Base-by-base conservation (phyloP, 2,113 vertebrate species). In the Peromyscus californicus region DNA sequence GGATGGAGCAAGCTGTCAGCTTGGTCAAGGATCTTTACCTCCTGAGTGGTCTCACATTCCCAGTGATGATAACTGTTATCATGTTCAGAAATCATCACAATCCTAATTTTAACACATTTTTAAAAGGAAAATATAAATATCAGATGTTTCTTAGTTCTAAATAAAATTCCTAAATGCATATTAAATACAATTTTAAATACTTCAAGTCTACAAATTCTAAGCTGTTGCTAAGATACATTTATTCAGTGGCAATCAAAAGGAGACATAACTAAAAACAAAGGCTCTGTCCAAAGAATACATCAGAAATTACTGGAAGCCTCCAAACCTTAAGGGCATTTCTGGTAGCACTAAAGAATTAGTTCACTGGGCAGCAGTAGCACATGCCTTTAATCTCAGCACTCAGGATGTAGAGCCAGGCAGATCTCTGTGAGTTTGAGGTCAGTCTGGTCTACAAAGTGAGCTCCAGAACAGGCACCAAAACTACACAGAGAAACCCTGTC, bases 131-230 rank as follows among this genome's bases (percentile, higher is more conserved):
- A 31, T 54, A 54, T 51, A 51, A 51, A 51, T 10, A 79, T 5
- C 78, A 54, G 48, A 79, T 54, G 45, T 33, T 79, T 70, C 78
- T 39, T n/a, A 12, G 48, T 63, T 89, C 33, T 80, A 72, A 61
- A 48, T 67, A 87, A 75, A 3, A 85, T 84, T 78, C 94, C 39
- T 78, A 74, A 48, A 39, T 95, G 72, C 45, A 61, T 2, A 90
- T 39, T 61, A 92, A 92, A 70, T 82, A n/a, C 29, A 92, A 94
- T 19, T 93, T 59, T 63, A 85, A 96, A 70, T 59, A 70, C 22
- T 72, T 82, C 67, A 94, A 45, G 57, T 63, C 54, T 67, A 88
- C 26, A 57, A 91, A 70, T 13, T 83, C 0, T 79, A 70, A 86
- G 16, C 69, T 94, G 33, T 33, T 89, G 79, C 57, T 80, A 33